Evolutionary conservation across 2,888 invertebrate genomes (phyloP).

Genomic region (Heliconius sara): DNA sequence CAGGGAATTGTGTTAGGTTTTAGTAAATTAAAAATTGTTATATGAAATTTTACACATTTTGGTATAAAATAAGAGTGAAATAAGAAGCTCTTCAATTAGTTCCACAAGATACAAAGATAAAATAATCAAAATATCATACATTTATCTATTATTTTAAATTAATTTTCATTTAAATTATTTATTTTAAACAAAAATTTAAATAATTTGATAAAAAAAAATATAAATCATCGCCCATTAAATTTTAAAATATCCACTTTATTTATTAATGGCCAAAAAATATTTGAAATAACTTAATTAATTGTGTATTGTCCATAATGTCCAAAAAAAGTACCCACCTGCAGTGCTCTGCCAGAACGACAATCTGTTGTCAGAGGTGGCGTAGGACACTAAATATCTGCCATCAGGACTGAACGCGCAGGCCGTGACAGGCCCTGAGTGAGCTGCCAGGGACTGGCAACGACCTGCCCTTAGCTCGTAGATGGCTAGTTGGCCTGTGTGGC

Average conservation of each 20-base stretch:
- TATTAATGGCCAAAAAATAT: no score
- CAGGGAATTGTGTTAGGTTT: not conserved
- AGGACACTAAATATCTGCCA: conserved; percentile 98
- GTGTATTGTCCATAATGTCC: no score
- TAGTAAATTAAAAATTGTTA: no score
- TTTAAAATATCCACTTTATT: no score
- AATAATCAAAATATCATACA: not conserved
- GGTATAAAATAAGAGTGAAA: not conserved
- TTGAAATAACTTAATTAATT: no score
- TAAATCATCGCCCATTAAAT: no score
- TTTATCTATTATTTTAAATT: no score
- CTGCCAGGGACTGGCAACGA: conserved; percentile 96
- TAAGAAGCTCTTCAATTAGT: not conserved
- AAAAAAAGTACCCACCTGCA: conserved; percentile 84
- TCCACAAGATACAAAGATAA: not conserved
- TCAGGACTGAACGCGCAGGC: conserved; percentile 98
- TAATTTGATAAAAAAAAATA: no score
- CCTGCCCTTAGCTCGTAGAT: conserved; percentile 97
- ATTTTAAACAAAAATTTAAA: no score
- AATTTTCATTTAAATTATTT: no score
- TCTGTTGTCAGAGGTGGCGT: conserved; percentile 96
- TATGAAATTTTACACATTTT: not conserved
- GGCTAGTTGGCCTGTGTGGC: conserved; percentile 95
- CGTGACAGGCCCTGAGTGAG: conserved; percentile 94
- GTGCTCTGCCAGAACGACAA: conserved; percentile 99